These are phyloP conservation scores for Drosophila emarginata DNA, from an alignment of 2,888 invertebrate species.

Conservation along the genomic window DNA sequence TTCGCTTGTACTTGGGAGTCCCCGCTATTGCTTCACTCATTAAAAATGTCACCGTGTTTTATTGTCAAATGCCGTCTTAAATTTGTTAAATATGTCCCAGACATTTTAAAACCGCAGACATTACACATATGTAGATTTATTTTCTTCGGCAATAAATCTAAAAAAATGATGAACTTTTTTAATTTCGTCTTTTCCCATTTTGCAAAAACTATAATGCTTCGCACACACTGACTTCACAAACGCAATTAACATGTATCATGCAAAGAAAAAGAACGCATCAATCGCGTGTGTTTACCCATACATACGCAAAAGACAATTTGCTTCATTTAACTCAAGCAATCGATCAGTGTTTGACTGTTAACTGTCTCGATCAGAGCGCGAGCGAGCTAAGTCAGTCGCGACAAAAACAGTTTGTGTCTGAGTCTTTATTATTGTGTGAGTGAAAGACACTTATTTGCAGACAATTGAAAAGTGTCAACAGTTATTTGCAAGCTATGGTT, in stretches of 20 bases:
- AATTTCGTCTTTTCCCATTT: constrained; percentile 15
- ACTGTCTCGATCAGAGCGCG: constrained; percentile 4
- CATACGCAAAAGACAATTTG: constrained; percentile 5
- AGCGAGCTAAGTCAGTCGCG: constrained; percentile 8
- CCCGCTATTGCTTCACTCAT: neutral
- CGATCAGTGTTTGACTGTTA: neutral
- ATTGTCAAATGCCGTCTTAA: neutral
- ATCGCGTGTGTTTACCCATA: constrained; percentile 6
- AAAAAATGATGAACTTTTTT: constrained; percentile 16
- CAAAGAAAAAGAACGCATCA: constrained; percentile 4
- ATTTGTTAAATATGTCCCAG: constrained; percentile 14
- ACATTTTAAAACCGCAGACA: constrained; percentile 10
- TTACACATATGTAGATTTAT: constrained; percentile 1
- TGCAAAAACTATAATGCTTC: constrained; percentile 5
- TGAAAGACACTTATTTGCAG: neutral
- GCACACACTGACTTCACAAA: constrained; percentile 12
- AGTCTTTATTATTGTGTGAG: neutral
- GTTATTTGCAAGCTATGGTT: constrained; percentile 1
- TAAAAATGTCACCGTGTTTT: neutral
- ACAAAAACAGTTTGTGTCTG: constrained; percentile 4
- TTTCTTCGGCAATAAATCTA: constrained; percentile 1
- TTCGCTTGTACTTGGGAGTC: constrained; percentile 5
- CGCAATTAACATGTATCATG: neutral
- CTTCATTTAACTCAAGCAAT: constrained; percentile 7
- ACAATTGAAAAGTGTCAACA: neutral